Evolutionary conservation across 2,888 invertebrate genomes (phyloP).

Genomic region (Scaptomyza caliginosa): DNA sequence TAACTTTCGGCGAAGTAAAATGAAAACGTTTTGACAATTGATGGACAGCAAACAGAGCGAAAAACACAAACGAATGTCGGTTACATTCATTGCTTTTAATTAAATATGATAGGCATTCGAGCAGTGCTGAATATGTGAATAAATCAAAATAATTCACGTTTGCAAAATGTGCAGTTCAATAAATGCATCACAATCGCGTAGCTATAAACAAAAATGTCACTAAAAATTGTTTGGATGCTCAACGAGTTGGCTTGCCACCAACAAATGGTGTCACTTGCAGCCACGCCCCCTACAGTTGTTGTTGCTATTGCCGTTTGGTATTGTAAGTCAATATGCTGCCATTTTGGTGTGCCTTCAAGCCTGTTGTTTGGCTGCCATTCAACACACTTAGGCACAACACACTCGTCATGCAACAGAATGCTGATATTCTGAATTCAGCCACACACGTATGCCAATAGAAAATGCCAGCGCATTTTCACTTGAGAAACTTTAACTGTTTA

Average conservation of each 20-base stretch:
- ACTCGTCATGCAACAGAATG: constrained; percentile 37
- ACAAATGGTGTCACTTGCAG: constrained; percentile 54
- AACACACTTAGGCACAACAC: constrained; percentile 29
- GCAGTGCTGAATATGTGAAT: constrained; percentile 27
- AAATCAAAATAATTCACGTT: constrained; percentile 67
- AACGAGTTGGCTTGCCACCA: constrained; percentile 26
- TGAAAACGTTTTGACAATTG: constrained; percentile 12
- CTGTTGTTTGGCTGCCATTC: constrained; percentile 63
- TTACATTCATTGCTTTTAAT: constrained; percentile 7
- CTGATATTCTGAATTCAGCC: constrained; percentile 3
- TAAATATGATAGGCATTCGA: constrained; percentile 16
- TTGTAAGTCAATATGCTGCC: constrained; percentile 61
- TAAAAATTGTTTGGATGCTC: constrained; percentile 27
- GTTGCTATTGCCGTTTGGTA: constrained; percentile 19
- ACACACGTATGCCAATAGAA: constrained; percentile 57
- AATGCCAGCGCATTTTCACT: constrained; percentile 66
- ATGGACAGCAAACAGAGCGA: not conserved
- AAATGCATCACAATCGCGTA: constrained; percentile 29
- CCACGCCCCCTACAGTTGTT: constrained; percentile 10
- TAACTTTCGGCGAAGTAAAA: not conserved
- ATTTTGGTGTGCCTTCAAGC: constrained; percentile 6
- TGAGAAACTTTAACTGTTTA: constrained; percentile 61
- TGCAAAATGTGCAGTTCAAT: constrained; percentile 42
- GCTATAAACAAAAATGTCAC: constrained; percentile 1
- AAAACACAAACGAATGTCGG: not conserved